phyloP scores from a whole-genome alignment of 2,888 invertebrate species.

The Dyspetes luteomarginatus region DNA sequence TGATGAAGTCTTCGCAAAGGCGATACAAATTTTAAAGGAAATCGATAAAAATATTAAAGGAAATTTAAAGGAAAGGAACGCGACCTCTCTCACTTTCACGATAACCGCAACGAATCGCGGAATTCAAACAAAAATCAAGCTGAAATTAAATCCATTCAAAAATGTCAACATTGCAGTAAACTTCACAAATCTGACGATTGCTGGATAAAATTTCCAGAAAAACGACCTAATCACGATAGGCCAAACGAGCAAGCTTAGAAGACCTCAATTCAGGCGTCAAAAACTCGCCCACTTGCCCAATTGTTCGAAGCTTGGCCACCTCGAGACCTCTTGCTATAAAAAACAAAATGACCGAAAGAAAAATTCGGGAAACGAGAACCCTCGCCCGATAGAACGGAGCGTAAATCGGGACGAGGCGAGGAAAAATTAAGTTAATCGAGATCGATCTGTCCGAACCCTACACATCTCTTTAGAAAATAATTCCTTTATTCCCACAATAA shows the following conservation, averaged over 20 bases:
- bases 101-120: conserved; percentile 18
- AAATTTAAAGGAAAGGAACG: conserved; percentile 49
- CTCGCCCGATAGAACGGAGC: background rate
- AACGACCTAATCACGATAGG: conserved; percentile 15
- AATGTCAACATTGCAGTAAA: background rate
- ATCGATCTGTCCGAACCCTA: too few relatives aligned
- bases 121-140: too few relatives aligned
- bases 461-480: background rate
- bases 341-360: background rate
- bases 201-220: conserved; percentile 26
- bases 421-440: too few relatives aligned
- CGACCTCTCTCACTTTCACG: conserved; percentile 28
- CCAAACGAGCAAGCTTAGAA: background rate
- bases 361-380: conserved; percentile 5
- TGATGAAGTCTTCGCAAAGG: background rate
- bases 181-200: background rate
- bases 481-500: conserved; percentile 13
- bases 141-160: too few relatives aligned
- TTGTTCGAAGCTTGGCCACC: background rate
- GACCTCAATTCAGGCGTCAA: background rate
- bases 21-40: conserved; percentile 13
- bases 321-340: background rate
- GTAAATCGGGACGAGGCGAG: background rate
- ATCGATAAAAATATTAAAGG: too few relatives aligned
- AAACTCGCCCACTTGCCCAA: background rate